These are phyloP conservation scores for Zingel zingel DNA, from an alignment of 2,113 vertebrate species.

Conservation along the genomic window DNA sequence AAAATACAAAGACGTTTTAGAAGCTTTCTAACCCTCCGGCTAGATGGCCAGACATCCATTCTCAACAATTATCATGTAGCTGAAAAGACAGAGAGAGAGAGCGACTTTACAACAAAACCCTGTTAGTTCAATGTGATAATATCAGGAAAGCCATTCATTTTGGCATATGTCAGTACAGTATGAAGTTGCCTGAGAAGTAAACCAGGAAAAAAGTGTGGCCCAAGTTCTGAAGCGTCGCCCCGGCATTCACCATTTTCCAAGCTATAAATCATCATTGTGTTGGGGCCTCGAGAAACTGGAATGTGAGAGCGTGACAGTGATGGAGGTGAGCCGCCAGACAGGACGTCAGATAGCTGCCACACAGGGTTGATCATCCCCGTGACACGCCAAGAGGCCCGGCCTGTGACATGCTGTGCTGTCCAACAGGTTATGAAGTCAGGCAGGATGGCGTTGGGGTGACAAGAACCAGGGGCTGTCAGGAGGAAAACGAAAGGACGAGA, in stretches of 20 bases:
- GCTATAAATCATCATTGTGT: conserved; percentile 66
- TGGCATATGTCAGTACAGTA: background rate
- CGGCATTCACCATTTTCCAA: conserved; percentile 19
- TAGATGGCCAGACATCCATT: conserved; percentile 35
- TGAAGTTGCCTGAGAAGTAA: background rate
- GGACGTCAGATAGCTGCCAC: conserved; percentile 76
- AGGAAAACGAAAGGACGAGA: conserved; percentile 54
- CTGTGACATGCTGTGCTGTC: conserved; percentile 62
- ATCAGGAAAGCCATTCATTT: conserved; percentile 17
- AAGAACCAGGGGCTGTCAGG: conserved; percentile 78
- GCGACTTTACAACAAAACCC: conserved; percentile 19
- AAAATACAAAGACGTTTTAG: conserved; percentile 63
- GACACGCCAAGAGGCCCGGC: conserved; percentile 58
- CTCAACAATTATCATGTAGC: conserved; percentile 47
- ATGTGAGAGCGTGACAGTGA: conserved; percentile 78
- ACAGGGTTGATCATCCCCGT: conserved; percentile 65
- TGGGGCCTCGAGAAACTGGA: conserved; percentile 68
- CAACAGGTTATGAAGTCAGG: conserved; percentile 76
- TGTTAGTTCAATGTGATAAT: conserved; percentile 22
- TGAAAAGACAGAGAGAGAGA: conserved; percentile 17
- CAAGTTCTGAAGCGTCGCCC: conserved; percentile 18
- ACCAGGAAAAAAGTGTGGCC: background rate
- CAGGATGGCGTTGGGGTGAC: conserved; percentile 68
- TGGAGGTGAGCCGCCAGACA: conserved; percentile 76
- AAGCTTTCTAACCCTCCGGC: conserved; percentile 47